These are phyloP conservation scores for Cryptotermes secundus DNA, from an alignment of 1,140 invertebrate species.

Conservation along the genomic window DNA sequence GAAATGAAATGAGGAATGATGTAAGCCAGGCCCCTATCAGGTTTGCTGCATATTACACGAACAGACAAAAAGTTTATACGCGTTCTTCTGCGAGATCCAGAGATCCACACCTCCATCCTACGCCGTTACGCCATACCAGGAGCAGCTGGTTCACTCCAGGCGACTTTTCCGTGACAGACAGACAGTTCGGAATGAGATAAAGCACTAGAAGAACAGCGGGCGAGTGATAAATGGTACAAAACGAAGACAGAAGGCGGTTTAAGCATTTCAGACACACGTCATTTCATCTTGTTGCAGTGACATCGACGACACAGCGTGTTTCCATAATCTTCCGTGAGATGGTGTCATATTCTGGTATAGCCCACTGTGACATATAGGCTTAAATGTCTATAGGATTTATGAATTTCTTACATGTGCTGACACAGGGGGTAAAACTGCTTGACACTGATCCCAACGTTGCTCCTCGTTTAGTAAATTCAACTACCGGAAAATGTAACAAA, in stretches of 20 bases:
- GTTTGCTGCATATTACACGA: no score
- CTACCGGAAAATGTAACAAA: no score
- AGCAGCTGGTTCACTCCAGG: neutral
- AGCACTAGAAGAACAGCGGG: neutral
- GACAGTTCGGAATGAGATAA: neutral
- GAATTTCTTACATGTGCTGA: conserved; percentile 10
- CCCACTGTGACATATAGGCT: neutral
- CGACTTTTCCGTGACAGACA: neutral
- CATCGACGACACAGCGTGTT: neutral
- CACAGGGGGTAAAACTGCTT: neutral
- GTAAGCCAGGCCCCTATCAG: no score
- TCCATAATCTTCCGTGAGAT: conserved; percentile 6
- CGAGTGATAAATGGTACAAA: neutral
- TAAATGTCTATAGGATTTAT: neutral
- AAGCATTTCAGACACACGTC: neutral
- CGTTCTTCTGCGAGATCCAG: no score
- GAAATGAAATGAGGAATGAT: no score
- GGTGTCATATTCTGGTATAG: neutral
- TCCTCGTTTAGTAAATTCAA: no score
- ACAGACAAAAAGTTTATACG: no score
- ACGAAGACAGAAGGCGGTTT: neutral
- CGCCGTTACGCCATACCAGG: neutral
- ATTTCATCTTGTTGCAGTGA: conserved; percentile 13
- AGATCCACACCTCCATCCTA: no score
- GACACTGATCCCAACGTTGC: no score